These are phyloP conservation scores for Phylloscopus trochiloides DNA, from an alignment of 2,113 vertebrate genomes.

Conservation along the genomic window DNA sequence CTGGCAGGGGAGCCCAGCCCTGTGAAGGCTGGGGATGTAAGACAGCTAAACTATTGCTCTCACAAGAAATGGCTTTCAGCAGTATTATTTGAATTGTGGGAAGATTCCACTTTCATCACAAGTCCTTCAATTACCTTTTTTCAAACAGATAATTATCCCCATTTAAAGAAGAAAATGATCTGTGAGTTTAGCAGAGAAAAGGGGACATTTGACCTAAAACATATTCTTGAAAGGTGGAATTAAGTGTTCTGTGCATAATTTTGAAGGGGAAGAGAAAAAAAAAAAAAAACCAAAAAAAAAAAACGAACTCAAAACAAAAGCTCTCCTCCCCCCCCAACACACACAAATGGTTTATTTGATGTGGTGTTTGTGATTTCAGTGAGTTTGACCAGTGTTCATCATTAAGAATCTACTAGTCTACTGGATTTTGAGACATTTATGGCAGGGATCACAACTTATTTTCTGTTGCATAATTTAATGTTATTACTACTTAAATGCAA, in stretches of 20 bases:
- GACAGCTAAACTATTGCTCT: constrained; percentile 29
- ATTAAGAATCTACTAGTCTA: not conserved
- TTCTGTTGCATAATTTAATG: not conserved
- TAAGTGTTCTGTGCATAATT: not conserved
- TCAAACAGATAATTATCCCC: constrained; percentile 14
- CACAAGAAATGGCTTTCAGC: constrained; percentile 49
- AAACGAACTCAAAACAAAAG: not conserved
- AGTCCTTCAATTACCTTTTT: constrained; percentile 5
- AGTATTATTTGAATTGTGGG: not conserved
- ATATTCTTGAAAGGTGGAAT: not conserved
- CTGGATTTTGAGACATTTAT: not conserved
- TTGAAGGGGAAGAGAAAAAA: accelerated
- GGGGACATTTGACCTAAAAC: not conserved
- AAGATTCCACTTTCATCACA: not conserved
- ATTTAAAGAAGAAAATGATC: not conserved
- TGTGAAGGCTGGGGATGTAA: constrained; percentile 10
- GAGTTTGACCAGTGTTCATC: not conserved
- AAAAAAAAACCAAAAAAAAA: accelerated
- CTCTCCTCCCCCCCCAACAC: accelerated
- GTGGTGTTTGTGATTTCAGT: not conserved
- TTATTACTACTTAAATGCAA: not conserved
- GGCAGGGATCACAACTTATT: not conserved
- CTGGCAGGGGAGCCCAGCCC: not conserved
- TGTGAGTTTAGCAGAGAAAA: not conserved
- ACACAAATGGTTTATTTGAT: not conserved